Evolutionary conservation across 2,113 vertebrate genomes (phyloP).

Genomic region (Callospermophilus lateralis): DNA sequence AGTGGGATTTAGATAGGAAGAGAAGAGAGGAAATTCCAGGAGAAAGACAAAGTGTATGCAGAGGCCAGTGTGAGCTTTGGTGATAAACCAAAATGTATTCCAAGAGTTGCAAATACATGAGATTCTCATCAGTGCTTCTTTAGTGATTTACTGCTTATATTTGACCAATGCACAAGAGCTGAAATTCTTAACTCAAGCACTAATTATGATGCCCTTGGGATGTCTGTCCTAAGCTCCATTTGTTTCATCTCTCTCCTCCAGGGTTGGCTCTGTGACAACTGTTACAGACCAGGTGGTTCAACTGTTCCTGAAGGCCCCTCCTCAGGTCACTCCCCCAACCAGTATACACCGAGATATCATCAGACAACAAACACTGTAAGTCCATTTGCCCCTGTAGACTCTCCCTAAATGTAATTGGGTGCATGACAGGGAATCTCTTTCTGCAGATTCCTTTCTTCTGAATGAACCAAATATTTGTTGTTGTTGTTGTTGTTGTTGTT

Average conservation of each 20-base stretch:
- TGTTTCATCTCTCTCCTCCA: conserved; percentile 67
- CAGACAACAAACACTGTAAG: conserved; percentile 95
- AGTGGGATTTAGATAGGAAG: background rate
- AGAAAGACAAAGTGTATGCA: background rate
- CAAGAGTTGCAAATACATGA: background rate
- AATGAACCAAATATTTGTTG: background rate
- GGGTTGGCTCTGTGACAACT: conserved; percentile 99
- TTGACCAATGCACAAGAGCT: background rate
- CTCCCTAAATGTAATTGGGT: background rate
- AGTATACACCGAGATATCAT: conserved; percentile 91
- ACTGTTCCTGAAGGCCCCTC: conserved; percentile 85
- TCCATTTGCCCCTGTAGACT: background rate
- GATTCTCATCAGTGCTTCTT: background rate
- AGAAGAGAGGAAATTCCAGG: conserved; percentile 6
- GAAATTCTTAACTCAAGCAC: background rate
- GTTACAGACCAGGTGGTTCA: conserved; percentile 92
- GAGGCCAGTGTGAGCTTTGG: background rate
- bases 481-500: no score
- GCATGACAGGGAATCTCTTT: background rate
- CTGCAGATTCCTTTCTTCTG: background rate
- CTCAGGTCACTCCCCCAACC: conserved; percentile 86
- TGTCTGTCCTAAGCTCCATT: background rate
- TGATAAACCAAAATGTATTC: background rate
- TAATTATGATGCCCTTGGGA: background rate
- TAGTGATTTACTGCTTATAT: background rate